Evolutionary conservation across 2,797 vertebrate genomes (phyloP).

Genomic region (Sebastes matsubarae): DNA sequence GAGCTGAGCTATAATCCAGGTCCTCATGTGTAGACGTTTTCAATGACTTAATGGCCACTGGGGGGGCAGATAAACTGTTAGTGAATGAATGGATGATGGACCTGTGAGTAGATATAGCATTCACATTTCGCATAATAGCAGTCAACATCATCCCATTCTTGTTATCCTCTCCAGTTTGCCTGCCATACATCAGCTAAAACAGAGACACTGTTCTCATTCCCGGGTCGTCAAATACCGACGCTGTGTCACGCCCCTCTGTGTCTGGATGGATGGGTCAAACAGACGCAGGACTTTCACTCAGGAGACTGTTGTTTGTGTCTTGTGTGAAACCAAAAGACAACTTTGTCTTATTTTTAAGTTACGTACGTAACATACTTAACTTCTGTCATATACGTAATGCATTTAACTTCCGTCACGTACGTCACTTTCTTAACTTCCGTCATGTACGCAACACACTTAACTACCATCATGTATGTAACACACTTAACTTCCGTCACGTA

Average conservation of each 20-base stretch:
- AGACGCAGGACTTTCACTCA: neutral
- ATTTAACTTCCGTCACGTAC: too few relatives aligned
- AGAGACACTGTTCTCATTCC: neutral
- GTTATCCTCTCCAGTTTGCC: neutral
- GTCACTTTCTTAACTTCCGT: too few relatives aligned
- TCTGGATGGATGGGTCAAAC: neutral
- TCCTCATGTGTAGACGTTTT: neutral
- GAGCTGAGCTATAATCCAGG: neutral
- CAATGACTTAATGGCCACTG: neutral
- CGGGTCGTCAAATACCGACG: neutral
- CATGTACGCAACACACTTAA: too few relatives aligned
- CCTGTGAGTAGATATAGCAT: neutral
- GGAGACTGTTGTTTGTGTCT: neutral
- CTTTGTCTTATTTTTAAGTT: neutral
- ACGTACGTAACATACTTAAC: neutral
- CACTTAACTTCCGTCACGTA: rapidly evolving
- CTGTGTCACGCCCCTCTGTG: neutral
- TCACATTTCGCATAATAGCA: neutral
- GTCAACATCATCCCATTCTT: neutral
- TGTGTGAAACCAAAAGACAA: neutral
- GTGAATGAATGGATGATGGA: neutral
- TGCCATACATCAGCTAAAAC: neutral
- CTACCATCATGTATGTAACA: too few relatives aligned
- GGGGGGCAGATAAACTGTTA: neutral
- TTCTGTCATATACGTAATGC: too few relatives aligned